phyloP scores from a whole-genome alignment of 2,113 vertebrate species.

The Dicentrarchus labrax region DNA sequence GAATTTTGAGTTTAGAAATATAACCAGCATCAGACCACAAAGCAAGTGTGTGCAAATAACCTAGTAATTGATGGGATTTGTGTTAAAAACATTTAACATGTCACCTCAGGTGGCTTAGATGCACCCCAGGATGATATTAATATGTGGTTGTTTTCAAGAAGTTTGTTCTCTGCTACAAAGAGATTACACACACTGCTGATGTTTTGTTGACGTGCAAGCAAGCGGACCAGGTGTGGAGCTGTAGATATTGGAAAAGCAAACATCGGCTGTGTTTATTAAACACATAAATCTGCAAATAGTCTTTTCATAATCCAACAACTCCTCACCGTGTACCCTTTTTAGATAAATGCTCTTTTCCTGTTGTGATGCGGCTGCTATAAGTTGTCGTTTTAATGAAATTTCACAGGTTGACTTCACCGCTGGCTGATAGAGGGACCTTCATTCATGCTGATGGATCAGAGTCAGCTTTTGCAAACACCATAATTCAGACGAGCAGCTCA shows the following conservation, averaged over 20 bases:
- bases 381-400: constrained; percentile 8
- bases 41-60: not conserved
- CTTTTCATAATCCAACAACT: not conserved
- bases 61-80: not conserved
- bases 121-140: not conserved
- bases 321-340: not conserved
- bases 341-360: not conserved
- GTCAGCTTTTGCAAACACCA: constrained; percentile 38
- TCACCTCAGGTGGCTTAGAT: not conserved
- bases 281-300: not conserved
- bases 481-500: constrained; percentile 41
- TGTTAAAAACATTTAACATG: not conserved
- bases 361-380: not conserved
- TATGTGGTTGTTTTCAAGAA: not conserved
- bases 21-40: not conserved
- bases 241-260: not conserved
- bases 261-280: not conserved
- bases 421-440: constrained; percentile 4
- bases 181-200: not conserved
- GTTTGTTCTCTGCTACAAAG: not conserved
- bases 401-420: not conserved
- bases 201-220: not conserved
- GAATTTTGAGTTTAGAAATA: not conserved
- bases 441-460: constrained; percentile 31
- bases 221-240: not conserved